These are phyloP conservation scores for Coregonus clupeaformis DNA, from an alignment of 2,113 vertebrate species.

Conservation along the genomic window DNA sequence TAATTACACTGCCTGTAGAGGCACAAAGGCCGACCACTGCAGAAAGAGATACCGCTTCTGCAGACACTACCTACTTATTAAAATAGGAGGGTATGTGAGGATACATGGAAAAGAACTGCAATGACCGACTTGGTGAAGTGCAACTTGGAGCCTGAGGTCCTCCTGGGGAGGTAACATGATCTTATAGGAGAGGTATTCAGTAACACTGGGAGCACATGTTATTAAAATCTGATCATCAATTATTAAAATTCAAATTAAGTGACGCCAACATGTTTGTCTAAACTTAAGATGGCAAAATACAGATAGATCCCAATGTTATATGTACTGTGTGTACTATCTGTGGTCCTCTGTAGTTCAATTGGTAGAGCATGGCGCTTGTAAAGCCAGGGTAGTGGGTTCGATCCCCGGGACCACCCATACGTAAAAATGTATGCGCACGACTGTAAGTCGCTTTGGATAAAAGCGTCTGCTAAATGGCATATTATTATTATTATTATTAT, in stretches of 20 bases:
- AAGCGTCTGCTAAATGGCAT: too few species aligned
- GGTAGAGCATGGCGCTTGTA: too few species aligned
- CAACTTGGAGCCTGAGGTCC: not conserved
- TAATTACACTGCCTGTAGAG: constrained; percentile 15
- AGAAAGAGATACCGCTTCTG: not conserved
- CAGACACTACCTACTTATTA: not conserved
- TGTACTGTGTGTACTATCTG: too few species aligned
- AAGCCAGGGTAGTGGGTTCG: too few species aligned
- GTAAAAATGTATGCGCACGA: too few species aligned
- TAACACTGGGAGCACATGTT: not conserved
- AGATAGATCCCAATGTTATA: too few species aligned
- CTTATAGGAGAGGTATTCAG: not conserved
- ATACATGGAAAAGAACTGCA: not conserved
- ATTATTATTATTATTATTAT: too few species aligned
- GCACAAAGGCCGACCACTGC: not conserved
- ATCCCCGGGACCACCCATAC: too few species aligned
- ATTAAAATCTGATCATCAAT: not conserved
- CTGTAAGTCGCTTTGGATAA: too few species aligned
- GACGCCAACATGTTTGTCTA: too few species aligned
- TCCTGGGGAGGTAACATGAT: not conserved
- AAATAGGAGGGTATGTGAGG: not conserved
- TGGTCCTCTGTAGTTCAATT: too few species aligned
- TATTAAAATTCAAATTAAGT: not conserved
- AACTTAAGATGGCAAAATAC: too few species aligned
- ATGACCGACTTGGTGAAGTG: not conserved